These are phyloP conservation scores for Globodera rostochiensis DNA, from an alignment of 1,140 invertebrate species.

Conservation along the genomic window DNA sequence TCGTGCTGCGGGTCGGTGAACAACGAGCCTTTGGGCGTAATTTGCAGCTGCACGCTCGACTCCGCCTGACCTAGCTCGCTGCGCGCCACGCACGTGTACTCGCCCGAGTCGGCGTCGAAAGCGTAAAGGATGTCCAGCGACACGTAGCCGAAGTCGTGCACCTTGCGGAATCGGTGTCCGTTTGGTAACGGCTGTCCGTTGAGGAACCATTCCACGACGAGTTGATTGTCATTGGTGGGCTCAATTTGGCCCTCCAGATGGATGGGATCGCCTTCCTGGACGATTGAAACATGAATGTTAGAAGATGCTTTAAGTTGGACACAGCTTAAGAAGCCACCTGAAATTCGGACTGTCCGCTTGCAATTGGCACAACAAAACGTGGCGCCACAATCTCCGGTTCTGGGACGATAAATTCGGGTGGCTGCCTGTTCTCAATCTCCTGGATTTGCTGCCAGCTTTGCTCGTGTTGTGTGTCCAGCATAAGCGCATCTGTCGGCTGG, in stretches of 20 bases:
- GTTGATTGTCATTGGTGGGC: slow-evolving; percentile 89
- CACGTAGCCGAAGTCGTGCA: slow-evolving; percentile 83
- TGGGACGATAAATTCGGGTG: slow-evolving; percentile 69
- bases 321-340: slow-evolving; percentile 13
- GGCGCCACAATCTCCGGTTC: slow-evolving; percentile 71
- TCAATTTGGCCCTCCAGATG: slow-evolving; percentile 92
- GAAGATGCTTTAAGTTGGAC: not conserved
- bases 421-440: slow-evolving; percentile 80
- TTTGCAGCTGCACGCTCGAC: slow-evolving; percentile 68
- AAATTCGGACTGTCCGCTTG: slow-evolving; percentile 46
- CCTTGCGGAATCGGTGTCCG: slow-evolving; percentile 82
- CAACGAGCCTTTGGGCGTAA: slow-evolving; percentile 68
- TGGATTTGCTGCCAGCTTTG: slow-evolving; percentile 84
- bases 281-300: not conserved
- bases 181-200: slow-evolving; percentile 84
- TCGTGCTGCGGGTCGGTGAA: slow-evolving; percentile 88
- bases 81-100: slow-evolving; percentile 76
- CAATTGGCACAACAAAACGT: slow-evolving; percentile 72
- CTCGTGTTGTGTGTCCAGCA: slow-evolving; percentile 82
- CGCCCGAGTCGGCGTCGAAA: slow-evolving; percentile 81
- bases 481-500: slow-evolving; percentile 77
- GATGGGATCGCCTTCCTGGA: slow-evolving; percentile 80
- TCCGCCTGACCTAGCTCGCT: slow-evolving; percentile 71
- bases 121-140: slow-evolving; percentile 83
- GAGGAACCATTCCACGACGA: slow-evolving; percentile 89